Base-by-base conservation (phyloP, 2,113 vertebrate genomes). In the Xiphophorus maculatus region DNA sequence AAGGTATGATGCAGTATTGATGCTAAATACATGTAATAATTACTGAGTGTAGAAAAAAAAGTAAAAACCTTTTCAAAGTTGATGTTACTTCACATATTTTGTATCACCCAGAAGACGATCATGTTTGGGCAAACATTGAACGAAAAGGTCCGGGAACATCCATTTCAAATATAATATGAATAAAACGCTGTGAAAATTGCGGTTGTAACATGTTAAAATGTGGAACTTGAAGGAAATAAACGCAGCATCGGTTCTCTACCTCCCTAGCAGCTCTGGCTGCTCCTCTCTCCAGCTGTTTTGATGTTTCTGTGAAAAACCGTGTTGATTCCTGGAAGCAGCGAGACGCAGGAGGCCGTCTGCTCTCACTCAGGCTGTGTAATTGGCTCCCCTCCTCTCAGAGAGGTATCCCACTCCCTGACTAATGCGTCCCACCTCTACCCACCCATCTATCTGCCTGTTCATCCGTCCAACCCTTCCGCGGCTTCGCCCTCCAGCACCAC, bases 321-420 rank as follows among this genome's bases (percentile, higher is more conserved):
- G 68, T 30, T 79, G 51, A 62, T 80, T 82, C 44, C 33, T 87
- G 74, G 58, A 86, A 69, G 76, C 76, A 11, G 3, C 61, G 65
- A 48, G 37, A 51, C 3, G 48, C 48, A 22, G 5, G 66, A 79
- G 63, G 60, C 65, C 17, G 12, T 11, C 40, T 79, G 64, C 65
- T 71, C 65, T 69, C 44, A 7, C 68, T 79, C 69, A 65, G 22
- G 25, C 69, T 83, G 77, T 79, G 76, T 78, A 78, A 85, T 76
- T 82, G 76, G 68, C 44, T 73, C 28, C 71, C 11, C 12, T 62
- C 9, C 63, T 74, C 64, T 80, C 81, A 42, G 70, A 3, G 30
- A 80, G 63, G 60, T 71, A 78, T 82, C 71, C 61, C 37, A 28
- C 78, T 80, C 73, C 71, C 75, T 67, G 48, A 76, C 67, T 69